Evolutionary conservation across 2,797 vertebrate genomes (phyloP), one percentile per base, ranked within the genome.

Genomic region (Enteromius unitaeniatus): DNA sequence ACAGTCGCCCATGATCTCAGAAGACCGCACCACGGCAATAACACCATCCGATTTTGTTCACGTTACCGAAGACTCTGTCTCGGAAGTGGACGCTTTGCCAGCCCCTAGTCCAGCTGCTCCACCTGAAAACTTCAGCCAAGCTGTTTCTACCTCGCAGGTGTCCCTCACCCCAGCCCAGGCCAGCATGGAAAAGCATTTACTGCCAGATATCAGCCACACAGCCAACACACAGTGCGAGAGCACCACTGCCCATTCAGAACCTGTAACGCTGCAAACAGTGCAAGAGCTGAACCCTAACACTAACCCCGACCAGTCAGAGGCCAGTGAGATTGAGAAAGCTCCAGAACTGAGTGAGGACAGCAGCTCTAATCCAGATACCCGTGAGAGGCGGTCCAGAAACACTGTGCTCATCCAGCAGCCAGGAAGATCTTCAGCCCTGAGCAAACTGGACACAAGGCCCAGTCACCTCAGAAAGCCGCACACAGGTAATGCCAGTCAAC

Each of bases 21-120:
- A 97, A 77, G 98, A 99, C 89, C 93, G 96, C 76, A 99, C 98
- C 1, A 97, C 97, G 0, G 97, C 95, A 73, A 93, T 97, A 89
- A 99, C 98, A 0, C 98, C 98, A 1, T 99, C 97, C 0, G 98
- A 99, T 88, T 99, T 99, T 9, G 88, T 98, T 1, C 94, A 95
- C 0, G 93, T 97, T 84, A 99, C 97, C 0, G 98, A 99, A 88
- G 98, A 99, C 91, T 98, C 98, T 0, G 94, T 95, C 40, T 99
- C 98, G 0, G 98, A 99, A 90, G 95, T 90, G 45, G 98, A 98
- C 3, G 95, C 91, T 4, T 90, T 97, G 86, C 95, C 95, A n/a
- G 92, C 93, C 83, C 95, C 92, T 6, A 96, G 95, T 87, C 95
- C 95, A 9, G 87, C 91, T 34, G 88, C 74, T 1, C 92, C 90